Evolutionary conservation across 2,113 vertebrate species (phyloP).

Genomic region (Raphicerus campestris): DNA sequence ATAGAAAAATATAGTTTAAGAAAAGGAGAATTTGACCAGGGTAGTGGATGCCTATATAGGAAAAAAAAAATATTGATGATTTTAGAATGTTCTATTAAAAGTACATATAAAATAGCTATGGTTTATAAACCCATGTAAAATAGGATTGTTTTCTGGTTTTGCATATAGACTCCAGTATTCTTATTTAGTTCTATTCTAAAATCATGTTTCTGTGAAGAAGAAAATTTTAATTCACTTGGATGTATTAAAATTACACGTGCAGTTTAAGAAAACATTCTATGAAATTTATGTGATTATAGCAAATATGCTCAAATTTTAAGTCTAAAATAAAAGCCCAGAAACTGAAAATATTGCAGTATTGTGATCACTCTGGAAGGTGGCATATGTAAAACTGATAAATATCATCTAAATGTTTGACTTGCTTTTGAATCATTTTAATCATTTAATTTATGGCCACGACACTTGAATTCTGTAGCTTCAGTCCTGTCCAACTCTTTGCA

Average conservation of each 20-base stretch:
- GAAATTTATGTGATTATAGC: constrained; percentile 42
- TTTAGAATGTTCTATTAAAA: constrained; percentile 30
- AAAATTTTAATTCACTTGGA: background rate
- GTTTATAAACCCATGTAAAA: constrained; percentile 10
- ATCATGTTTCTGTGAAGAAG: background rate
- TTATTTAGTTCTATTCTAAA: constrained; percentile 44
- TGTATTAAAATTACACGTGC: constrained; percentile 54
- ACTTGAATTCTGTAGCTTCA: background rate
- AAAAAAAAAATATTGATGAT: background rate
- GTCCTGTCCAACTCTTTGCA: background rate
- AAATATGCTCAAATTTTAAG: constrained; percentile 50
- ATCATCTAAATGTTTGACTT: background rate
- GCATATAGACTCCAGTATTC: background rate
- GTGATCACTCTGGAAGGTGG: constrained; percentile 28
- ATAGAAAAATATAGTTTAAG: constrained; percentile 18
- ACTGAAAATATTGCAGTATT: constrained; percentile 18
- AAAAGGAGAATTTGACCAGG: background rate
- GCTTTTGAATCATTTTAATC: background rate
- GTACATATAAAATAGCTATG: background rate
- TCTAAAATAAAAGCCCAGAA: constrained; percentile 58
- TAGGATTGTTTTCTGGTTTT: background rate
- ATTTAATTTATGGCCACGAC: background rate
- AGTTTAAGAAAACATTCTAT: constrained; percentile 40
- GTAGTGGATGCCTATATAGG: constrained; percentile 23
- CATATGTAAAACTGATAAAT: background rate